phyloP scores from a whole-genome alignment of 2,113 vertebrate species.

The Xiphophorus couchianus region DNA sequence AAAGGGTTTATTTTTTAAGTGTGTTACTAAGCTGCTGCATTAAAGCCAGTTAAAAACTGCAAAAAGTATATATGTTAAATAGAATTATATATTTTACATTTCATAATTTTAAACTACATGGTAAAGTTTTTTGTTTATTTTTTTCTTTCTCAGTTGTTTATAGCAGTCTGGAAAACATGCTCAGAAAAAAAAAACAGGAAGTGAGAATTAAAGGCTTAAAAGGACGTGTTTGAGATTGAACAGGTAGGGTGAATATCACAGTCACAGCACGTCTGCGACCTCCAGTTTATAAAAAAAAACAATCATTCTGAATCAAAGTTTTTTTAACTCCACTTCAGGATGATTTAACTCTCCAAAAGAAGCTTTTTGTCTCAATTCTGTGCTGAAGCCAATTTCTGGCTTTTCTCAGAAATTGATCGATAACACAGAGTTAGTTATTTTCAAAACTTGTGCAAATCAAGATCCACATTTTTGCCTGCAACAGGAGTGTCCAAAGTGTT shows the following conservation, averaged over 20 bases:
- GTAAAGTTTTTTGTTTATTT: neutral
- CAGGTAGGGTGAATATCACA: too few species aligned
- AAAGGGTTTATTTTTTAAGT: constrained; percentile 29
- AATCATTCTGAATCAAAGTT: neutral
- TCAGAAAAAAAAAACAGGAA: neutral
- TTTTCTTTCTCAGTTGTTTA: neutral
- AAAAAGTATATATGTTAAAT: constrained; percentile 4
- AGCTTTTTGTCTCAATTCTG: neutral
- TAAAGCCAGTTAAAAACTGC: constrained; percentile 15
- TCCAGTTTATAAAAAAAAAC: neutral
- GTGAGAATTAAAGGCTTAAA: neutral
- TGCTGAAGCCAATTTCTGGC: neutral
- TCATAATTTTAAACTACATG: neutral
- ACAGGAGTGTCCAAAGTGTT: neutral
- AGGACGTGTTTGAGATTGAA: neutral
- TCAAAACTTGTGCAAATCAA: neutral
- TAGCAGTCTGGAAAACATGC: neutral
- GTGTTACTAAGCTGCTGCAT: constrained; percentile 41
- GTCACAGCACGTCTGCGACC: neutral
- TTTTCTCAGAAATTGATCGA: neutral
- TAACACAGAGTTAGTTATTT: neutral
- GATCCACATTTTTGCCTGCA: neutral
- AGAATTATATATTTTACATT: constrained; percentile 1
- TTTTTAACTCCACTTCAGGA: neutral
- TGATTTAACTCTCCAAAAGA: neutral